phyloP scores from a whole-genome alignment of 1,140 invertebrate species.

The Heliconius hewitsoni region DNA sequence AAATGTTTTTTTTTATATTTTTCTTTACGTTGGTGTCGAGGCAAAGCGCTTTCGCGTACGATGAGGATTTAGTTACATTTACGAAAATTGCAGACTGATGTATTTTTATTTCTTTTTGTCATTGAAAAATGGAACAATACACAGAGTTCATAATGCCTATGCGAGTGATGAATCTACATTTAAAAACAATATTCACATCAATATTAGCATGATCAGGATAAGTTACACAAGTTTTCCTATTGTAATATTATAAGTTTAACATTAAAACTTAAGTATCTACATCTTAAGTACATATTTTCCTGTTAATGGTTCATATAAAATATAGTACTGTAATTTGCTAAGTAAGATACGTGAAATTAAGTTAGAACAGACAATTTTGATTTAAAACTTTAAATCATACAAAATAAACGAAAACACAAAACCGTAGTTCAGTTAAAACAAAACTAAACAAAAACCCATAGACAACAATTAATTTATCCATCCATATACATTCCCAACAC shows the following conservation, averaged over 20 bases:
- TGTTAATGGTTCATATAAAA: background rate
- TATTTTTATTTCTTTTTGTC: background rate
- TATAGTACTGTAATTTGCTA: too few species aligned
- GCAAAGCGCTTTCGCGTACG: too few species aligned
- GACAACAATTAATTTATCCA: background rate
- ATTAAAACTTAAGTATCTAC: background rate
- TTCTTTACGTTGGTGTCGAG: too few species aligned
- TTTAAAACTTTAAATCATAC: too few species aligned
- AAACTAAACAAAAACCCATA: background rate
- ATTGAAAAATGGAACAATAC: too few species aligned
- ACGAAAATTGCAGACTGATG: background rate
- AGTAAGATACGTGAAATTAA: too few species aligned
- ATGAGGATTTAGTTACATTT: too few species aligned
- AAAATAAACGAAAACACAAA: background rate
- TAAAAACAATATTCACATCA: too few species aligned
- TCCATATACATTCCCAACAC: slow-evolving; percentile 41
- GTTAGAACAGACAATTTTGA: too few species aligned
- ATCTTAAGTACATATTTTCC: background rate
- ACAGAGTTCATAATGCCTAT: background rate
- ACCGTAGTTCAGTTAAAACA: background rate
- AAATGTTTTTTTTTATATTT: too few species aligned
- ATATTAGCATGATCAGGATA: too few species aligned
- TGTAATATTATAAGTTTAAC: background rate
- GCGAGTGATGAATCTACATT: too few species aligned
- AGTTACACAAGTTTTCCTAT: background rate